Evolutionary conservation across 2,113 vertebrate species (phyloP).

Genomic region (Dolichallabes microphthalmus): DNA sequence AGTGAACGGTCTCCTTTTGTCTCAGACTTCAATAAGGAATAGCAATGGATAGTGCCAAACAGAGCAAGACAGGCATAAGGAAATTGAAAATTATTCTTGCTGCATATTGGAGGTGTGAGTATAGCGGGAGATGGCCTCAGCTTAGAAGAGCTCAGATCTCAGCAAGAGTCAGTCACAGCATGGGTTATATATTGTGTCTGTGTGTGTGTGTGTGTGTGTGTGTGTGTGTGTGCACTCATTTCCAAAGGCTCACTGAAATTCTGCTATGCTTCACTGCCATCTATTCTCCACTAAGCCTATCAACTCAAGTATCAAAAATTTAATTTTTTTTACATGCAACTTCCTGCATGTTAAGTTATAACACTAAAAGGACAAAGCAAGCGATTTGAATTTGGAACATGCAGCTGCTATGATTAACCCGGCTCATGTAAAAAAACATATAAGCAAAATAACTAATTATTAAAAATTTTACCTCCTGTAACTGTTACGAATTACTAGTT

Average conservation of each 20-base stretch:
- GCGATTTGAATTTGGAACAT: neutral
- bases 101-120: constrained; percentile 43
- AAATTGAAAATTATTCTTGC: constrained; percentile 66
- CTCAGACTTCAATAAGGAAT: constrained; percentile 59
- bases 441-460: neutral
- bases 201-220: neutral
- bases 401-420: neutral
- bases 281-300: constrained; percentile 24
- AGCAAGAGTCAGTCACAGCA: constrained; percentile 27
- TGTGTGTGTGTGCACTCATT: constrained; percentile 27
- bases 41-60: constrained; percentile 66
- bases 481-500: neutral
- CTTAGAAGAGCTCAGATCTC: constrained; percentile 39
- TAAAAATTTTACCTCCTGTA: neutral
- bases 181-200: neutral
- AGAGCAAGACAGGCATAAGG: constrained; percentile 63
- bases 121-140: constrained; percentile 42
- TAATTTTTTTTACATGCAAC: neutral
- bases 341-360: neutral
- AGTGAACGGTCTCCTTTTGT: constrained; percentile 53
- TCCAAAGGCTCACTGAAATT: constrained; percentile 22
- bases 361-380: neutral
- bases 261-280: constrained; percentile 19
- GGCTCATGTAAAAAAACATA: neutral
- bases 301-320: constrained; percentile 28